Evolutionary conservation across 2,797 vertebrate species (phyloP), one percentile per base, ranked within the genome.

Genomic region (Epinephelus coioides): DNA sequence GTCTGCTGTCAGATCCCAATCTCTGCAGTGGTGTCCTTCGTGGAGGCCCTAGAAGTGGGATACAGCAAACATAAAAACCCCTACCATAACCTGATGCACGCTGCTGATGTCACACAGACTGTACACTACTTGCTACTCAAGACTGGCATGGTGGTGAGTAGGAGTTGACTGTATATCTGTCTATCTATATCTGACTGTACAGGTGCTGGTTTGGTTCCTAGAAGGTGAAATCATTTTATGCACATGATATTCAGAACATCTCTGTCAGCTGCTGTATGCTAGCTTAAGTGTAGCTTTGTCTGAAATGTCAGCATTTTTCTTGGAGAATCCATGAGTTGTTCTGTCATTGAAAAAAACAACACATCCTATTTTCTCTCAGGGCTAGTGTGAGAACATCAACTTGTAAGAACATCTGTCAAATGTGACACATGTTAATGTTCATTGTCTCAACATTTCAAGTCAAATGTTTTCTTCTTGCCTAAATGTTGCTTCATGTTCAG

Each of bases 11-110:
- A 99, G 98, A 99, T 99, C 78, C 98, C 98, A 2, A 97, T 99
- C 90, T 99, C 98, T 77, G 97, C 98, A 0, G 96, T 99, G 72
- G 97, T 99, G 87, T 99, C 98, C 0, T 99, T 99, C 63, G 97
- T 99, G 87, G 98, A 99, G 90, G 98, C 98, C 25, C 91, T 99
- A 71, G 98, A 99, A 89, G 97, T 97, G 43, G 98, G 98, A 61
- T 99, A 99, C 94, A 98, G 95, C 92, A 99, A 99, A 89, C 96
- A 99, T 84, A 99, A 98, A 96, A 99, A 99, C 89, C 98, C 98
- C 3, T 99, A 99, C 89, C 98, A 99, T 93, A 99, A 99, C 82
- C 92, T 99, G 79, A 96, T 98, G 87, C 98, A 99, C 0, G 98
- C 98, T 0, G 98, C 98, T 1, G 98, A 99, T 1, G 97, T 99